A percentile compares a stretch with the other conserved stretches of the same genome.
These are phyloP conservation scores for Iselma pallidipennis DNA, from an alignment of 2,888 invertebrate species.

Conservation along the genomic window DNA sequence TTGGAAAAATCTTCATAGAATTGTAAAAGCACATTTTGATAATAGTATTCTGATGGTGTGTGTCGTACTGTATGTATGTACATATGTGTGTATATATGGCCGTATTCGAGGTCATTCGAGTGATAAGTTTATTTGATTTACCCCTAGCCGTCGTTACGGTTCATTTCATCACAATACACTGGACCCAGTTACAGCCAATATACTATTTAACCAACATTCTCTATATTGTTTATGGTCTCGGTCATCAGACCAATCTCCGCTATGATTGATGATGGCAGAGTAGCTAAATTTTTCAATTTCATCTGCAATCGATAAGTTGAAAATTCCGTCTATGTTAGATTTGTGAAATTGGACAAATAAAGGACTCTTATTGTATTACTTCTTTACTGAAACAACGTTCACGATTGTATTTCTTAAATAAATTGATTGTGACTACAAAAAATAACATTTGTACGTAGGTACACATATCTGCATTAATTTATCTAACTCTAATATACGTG, in stretches of 20 bases:
- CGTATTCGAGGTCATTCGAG: conserved; percentile 31
- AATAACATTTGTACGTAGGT: no score
- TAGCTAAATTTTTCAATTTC: background rate
- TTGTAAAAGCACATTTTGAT: conserved; percentile 39
- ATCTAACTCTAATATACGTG: no score
- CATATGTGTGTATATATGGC: conserved; percentile 10
- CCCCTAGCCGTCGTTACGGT: conserved; percentile 23
- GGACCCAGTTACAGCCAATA: conserved; percentile 17
- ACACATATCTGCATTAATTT: no score
- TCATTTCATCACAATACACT: conserved; percentile 29
- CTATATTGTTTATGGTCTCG: conserved; percentile 19
- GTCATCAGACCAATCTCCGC: background rate
- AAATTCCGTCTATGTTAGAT: no score
- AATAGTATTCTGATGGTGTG: conserved; percentile 47
- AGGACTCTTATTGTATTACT: no score
- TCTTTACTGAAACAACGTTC: no score
- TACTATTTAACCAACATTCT: conserved; percentile 20
- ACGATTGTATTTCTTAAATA: no score
- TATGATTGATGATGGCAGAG: background rate
- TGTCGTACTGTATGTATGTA: conserved; percentile 3
- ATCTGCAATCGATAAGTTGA: background rate
- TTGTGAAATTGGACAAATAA: no score
- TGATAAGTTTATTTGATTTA: conserved; percentile 49
- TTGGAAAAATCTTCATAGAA: conserved; percentile 50
- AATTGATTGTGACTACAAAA: no score